Conservation (phyloP, 1,140 invertebrate species). For the Pantala flavescens region DNA sequence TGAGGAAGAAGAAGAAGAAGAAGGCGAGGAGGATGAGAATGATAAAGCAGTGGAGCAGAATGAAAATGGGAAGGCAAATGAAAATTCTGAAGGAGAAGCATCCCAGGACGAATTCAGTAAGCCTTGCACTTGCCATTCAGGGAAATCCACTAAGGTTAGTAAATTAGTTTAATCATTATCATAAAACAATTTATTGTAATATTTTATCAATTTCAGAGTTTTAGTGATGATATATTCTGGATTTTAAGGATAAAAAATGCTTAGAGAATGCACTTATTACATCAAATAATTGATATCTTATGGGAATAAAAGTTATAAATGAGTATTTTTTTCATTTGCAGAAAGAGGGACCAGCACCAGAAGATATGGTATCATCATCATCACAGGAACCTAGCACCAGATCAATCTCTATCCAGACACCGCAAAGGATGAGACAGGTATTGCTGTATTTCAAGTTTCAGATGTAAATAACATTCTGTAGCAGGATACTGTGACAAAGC, state of each 20-base stretch:
- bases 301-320: not conserved
- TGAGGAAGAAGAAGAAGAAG: conserved; percentile 15
- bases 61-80: conserved; percentile 23
- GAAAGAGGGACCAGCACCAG: conserved; percentile 40
- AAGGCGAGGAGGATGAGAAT: conserved; percentile 20
- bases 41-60: conserved; percentile 24
- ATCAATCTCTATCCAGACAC: conserved; percentile 38
- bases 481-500: no score
- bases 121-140: not conserved
- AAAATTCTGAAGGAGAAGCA: not conserved
- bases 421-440: conserved; percentile 16
- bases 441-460: no score
- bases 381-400: conserved; percentile 38
- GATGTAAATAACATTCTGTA: no score
- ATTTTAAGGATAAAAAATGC: no score
- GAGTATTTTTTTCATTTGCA: conserved; percentile 22
- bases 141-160: not conserved
- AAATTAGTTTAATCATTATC: no score
- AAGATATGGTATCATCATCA: conserved; percentile 49
- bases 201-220: no score
- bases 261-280: no score
- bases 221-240: no score
- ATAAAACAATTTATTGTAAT: no score
- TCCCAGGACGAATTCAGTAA: not conserved
- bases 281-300: no score